Conservation (phyloP, 2,888 invertebrate genomes). For the Tortrix viridana region DNA sequence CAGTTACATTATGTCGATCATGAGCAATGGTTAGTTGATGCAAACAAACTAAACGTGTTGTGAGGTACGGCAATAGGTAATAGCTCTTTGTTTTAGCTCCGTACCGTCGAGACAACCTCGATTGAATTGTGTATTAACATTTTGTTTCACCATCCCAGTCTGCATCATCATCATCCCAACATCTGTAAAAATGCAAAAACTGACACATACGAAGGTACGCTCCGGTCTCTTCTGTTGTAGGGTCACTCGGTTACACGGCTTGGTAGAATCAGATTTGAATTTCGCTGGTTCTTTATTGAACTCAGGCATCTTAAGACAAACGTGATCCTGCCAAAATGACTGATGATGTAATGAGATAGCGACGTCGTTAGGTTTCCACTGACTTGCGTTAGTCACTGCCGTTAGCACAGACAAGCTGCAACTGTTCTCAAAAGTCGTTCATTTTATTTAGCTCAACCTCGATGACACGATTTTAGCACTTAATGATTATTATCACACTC, state of each 20-base stretch:
- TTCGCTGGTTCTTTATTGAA: background rate
- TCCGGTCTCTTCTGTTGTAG: constrained; percentile 54
- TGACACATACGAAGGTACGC: constrained; percentile 78
- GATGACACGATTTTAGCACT: constrained; percentile 63
- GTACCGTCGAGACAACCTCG: constrained; percentile 92
- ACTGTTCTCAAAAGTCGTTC: constrained; percentile 79
- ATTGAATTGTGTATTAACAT: constrained; percentile 87
- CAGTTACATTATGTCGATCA: constrained; percentile 61
- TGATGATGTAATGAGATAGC: constrained; percentile 68
- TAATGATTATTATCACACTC: constrained; percentile 64
- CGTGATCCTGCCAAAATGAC: constrained; percentile 67
- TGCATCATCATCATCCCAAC: constrained; percentile 99
- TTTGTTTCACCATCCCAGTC: constrained; percentile 97
- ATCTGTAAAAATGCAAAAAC: constrained; percentile 92
- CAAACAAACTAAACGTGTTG: constrained; percentile 79
- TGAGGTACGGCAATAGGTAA: constrained; percentile 75
- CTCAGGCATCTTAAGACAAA: constrained; percentile 43
- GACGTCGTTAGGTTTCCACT: constrained; percentile 63
- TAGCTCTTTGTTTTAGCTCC: constrained; percentile 78
- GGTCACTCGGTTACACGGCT: constrained; percentile 53
- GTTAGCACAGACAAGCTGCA: constrained; percentile 79
- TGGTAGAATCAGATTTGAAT: constrained; percentile 56
- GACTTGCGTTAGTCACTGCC: constrained; percentile 74
- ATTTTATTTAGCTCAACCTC: constrained; percentile 71
- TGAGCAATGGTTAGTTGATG: constrained; percentile 81